phyloP scores from a whole-genome alignment of 2,113 vertebrate species.

The Myocastor coypus region DNA sequence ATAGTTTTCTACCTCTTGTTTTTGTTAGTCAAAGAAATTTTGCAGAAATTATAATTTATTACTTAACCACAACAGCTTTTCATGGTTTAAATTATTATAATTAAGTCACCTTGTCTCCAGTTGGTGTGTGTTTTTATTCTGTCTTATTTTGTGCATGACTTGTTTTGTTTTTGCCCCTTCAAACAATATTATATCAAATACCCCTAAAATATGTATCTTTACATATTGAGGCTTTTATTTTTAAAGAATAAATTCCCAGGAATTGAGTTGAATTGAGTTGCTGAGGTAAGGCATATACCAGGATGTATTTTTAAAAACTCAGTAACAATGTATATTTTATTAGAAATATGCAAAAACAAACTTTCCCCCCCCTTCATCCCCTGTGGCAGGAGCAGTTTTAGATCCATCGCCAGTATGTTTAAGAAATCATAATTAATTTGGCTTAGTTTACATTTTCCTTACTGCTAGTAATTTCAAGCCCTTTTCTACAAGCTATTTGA shows the following conservation, averaged over 20 bases:
- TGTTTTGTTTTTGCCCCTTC: background rate
- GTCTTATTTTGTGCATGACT: background rate
- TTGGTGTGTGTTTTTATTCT: background rate
- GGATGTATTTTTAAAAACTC: background rate
- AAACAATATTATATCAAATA: background rate
- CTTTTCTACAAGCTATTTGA: background rate
- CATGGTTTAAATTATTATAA: background rate
- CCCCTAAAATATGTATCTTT: background rate
- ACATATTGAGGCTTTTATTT: background rate
- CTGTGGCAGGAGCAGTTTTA: background rate
- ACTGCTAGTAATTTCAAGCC: background rate
- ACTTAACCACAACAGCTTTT: background rate
- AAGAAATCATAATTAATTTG: background rate
- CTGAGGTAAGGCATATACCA: background rate
- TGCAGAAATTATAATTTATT: background rate
- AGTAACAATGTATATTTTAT: background rate
- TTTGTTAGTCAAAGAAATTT: background rate
- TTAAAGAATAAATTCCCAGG: background rate
- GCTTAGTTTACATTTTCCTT: background rate
- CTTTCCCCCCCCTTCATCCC: background rate
- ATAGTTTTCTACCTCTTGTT: background rate
- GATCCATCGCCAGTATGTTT: background rate
- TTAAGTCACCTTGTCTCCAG: background rate
- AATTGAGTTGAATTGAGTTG: slow-evolving; percentile 15
- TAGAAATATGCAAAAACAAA: background rate